Percentiles rank a stretch among this genome's conserved stretches.
Evolutionary conservation across 2,113 vertebrate species (phyloP).

Genomic region (Melospiza melodia): DNA sequence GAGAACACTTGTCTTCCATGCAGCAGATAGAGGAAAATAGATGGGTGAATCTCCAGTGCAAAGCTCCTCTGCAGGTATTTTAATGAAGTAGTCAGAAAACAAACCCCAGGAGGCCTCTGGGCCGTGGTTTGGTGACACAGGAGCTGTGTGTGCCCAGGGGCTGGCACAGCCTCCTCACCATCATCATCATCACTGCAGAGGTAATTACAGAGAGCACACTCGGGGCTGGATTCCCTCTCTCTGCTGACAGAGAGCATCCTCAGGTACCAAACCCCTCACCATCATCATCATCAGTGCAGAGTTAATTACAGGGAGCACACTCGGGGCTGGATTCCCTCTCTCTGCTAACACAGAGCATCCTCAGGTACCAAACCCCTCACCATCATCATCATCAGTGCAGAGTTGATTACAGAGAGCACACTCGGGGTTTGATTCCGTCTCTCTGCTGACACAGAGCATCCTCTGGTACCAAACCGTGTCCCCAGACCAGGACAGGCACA

Average conservation of each 20-base stretch:
- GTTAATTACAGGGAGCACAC: constrained; percentile 39
- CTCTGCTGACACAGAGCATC: not conserved
- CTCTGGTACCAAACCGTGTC: not conserved
- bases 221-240: not conserved
- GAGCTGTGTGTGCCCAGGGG: not conserved
- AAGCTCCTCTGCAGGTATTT: not conserved
- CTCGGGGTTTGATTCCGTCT: not conserved
- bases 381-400: not conserved
- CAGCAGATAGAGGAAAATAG: constrained; percentile 63
- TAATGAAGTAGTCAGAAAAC: not conserved
- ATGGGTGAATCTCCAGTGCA: constrained; percentile 44
- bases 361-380: not conserved
- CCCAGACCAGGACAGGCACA: not conserved
- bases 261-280: not conserved
- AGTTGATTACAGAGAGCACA: constrained; percentile 40
- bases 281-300: not conserved
- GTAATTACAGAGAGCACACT: constrained; percentile 36
- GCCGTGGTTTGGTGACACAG: not conserved
- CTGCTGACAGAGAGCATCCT: not conserved
- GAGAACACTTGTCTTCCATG: constrained; percentile 62
- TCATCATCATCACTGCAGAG: not conserved
- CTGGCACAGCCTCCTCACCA: not conserved
- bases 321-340: not conserved
- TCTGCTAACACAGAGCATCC: not conserved
- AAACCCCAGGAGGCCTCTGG: not conserved